phyloP scores from a whole-genome alignment of 2,888 invertebrate species.

The Drosophila picticornis region DNA sequence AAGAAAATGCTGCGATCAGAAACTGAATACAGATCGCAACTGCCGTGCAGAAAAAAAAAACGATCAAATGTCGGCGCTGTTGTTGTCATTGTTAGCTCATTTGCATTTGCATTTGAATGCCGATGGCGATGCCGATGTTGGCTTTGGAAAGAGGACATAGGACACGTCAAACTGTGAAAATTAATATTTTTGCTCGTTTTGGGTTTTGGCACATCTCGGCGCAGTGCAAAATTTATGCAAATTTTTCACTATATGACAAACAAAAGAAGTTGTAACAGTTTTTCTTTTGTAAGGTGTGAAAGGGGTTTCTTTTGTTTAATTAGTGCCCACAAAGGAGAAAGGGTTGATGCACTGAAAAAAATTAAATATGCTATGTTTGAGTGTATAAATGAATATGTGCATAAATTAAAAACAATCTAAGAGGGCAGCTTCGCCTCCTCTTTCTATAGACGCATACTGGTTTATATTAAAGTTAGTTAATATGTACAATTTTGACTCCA shows the following conservation, averaged over 20 bases:
- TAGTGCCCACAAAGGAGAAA: slow-evolving; percentile 59
- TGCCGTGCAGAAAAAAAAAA: slow-evolving; percentile 43
- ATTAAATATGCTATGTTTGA: neutral
- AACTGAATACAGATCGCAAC: slow-evolving; percentile 45
- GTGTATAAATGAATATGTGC: neutral
- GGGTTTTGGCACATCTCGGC: slow-evolving; percentile 62
- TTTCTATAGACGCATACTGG: neutral
- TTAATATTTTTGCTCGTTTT: slow-evolving; percentile 79
- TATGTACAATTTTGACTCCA: neutral
- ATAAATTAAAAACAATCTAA: neutral
- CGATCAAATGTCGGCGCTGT: slow-evolving; percentile 77
- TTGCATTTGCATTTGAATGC: slow-evolving; percentile 81
- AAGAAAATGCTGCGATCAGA: slow-evolving; percentile 40
- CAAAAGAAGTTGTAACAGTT: slow-evolving; percentile 71
- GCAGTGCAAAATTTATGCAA: slow-evolving; percentile 80
- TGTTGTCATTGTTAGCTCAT: slow-evolving; percentile 77
- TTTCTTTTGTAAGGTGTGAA: slow-evolving; percentile 70
- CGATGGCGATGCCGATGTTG: slow-evolving; percentile 9
- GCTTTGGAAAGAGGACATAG: slow-evolving; percentile 12
- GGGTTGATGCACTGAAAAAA: slow-evolving; percentile 41
- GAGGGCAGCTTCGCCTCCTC: neutral
- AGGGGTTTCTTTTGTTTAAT: slow-evolving; percentile 75
- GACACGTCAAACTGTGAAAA: slow-evolving; percentile 82
- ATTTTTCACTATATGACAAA: slow-evolving; percentile 61
- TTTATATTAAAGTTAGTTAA: neutral